Percentiles rank a stretch among this genome's conserved stretches.
phyloP scores from a whole-genome alignment of 2,888 invertebrate species.

The Agriopis leucophaearia region DNA sequence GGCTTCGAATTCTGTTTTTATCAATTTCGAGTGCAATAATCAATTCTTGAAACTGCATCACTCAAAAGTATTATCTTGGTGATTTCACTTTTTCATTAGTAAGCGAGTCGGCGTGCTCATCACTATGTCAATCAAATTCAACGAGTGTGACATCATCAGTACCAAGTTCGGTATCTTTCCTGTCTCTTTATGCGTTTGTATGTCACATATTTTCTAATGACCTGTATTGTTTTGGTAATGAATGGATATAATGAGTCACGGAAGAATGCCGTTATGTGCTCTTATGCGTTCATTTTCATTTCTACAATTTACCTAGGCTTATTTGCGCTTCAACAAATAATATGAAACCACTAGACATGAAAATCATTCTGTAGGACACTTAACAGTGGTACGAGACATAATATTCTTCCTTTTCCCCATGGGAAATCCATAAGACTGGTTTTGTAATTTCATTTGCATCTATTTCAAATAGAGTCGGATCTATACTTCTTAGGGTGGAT shows the following conservation, averaged over 20 bases:
- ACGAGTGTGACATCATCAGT: conserved; percentile 48
- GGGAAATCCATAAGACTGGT: neutral
- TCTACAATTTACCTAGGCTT: neutral
- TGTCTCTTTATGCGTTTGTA: conserved; percentile 51
- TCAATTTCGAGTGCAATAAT: conserved; percentile 12
- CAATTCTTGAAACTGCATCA: conserved; percentile 29
- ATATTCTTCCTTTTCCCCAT: neutral
- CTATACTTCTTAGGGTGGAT: neutral
- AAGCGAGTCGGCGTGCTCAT: conserved; percentile 9
- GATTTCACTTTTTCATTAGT: conserved; percentile 26
- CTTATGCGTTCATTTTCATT: neutral
- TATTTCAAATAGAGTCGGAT: neutral
- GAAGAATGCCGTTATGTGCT: conserved; percentile 24
- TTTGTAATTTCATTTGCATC: neutral
- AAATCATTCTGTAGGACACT: neutral
- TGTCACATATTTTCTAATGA: conserved; percentile 54
- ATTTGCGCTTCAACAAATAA: neutral
- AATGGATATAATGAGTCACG: conserved; percentile 39
- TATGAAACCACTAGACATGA: neutral
- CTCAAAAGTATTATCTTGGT: conserved; percentile 15
- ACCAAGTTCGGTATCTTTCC: conserved; percentile 60
- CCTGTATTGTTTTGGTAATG: conserved; percentile 47
- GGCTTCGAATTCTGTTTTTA: conserved; percentile 1
- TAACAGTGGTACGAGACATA: neutral
- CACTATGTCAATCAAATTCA: conserved; percentile 52